Conservation (phyloP, 1,140 invertebrate species). For the Drosophila melanica region DNA sequence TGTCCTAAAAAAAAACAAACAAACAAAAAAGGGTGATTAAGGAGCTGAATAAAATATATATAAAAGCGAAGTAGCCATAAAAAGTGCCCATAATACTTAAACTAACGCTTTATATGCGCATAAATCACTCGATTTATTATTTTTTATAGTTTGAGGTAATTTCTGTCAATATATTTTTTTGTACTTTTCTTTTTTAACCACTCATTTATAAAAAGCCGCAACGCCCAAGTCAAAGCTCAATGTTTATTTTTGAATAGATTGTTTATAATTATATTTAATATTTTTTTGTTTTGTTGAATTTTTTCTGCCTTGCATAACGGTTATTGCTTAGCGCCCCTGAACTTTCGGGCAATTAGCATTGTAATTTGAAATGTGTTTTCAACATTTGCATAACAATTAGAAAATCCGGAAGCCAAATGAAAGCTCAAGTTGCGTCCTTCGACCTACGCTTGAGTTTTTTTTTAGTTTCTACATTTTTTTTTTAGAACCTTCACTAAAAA, state of each 20-base stretch:
- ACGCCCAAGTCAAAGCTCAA: slow-evolving; percentile 14
- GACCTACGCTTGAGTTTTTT: slow-evolving; percentile 20
- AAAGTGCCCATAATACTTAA: slow-evolving; percentile 37
- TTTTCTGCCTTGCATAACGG: slow-evolving; percentile 9
- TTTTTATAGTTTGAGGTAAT: slow-evolving; percentile 60
- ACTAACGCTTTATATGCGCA: slow-evolving; percentile 8
- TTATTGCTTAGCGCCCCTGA: slow-evolving; percentile 26
- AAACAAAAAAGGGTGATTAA: slow-evolving; percentile 19
- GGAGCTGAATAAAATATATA: slow-evolving; percentile 12
- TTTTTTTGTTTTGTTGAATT: background rate
- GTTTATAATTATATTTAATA: background rate
- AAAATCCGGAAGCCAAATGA: slow-evolving; percentile 34
- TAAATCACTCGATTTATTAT: slow-evolving; percentile 43
- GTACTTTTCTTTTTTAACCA: slow-evolving; percentile 20
- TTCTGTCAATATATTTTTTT: slow-evolving; percentile 28
- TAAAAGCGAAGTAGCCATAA: slow-evolving; percentile 29
- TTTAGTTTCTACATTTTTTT: background rate
- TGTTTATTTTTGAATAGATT: background rate
- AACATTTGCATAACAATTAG: slow-evolving; percentile 30
- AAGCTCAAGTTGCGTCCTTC: slow-evolving; percentile 39
- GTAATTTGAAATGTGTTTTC: slow-evolving; percentile 49
- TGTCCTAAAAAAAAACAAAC: slow-evolving; percentile 28
- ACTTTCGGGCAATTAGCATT: slow-evolving; percentile 42
- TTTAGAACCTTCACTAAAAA: slow-evolving; percentile 42
- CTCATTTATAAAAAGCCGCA: slow-evolving; percentile 26